Conservation (phyloP, 2,113 vertebrate genomes). For the Gambusia affinis region DNA sequence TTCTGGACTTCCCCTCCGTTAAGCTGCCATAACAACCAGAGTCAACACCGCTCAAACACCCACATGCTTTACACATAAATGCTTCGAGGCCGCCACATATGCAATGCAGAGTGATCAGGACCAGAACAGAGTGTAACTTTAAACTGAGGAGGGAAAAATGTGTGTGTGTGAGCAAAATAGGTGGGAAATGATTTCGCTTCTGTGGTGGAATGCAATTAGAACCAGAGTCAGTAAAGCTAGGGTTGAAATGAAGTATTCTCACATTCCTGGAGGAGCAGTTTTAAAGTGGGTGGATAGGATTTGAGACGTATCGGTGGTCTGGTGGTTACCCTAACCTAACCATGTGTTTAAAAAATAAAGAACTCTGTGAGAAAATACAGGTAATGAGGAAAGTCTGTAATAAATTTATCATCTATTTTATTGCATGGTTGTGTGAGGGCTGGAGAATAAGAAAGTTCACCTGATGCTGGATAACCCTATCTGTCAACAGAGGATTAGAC, state of each 20-base stretch:
- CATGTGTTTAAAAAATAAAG: neutral
- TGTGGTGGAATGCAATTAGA: constrained; percentile 42
- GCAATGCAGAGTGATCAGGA: constrained; percentile 48
- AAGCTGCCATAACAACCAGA: constrained; percentile 61
- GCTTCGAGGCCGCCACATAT: constrained; percentile 52
- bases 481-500: constrained; percentile 71
- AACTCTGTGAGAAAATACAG: constrained; percentile 5
- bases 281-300: neutral
- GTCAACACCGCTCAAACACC: constrained; percentile 73
- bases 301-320: constrained; percentile 32
- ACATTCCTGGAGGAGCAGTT: constrained; percentile 49
- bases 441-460: neutral
- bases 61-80: constrained; percentile 51
- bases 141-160: constrained; percentile 55
- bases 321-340: neutral
- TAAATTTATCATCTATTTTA: constrained; percentile 17
- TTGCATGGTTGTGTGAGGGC: neutral
- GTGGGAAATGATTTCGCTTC: constrained; percentile 70
- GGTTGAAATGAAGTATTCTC: constrained; percentile 50
- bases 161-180: constrained; percentile 57
- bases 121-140: constrained; percentile 67
- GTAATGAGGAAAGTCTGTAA: constrained; percentile 51
- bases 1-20: constrained; percentile 67
- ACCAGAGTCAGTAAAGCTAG: constrained; percentile 51
- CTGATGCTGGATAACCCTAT: constrained; percentile 16